Base-by-base conservation (phyloP, 2,888 invertebrate species). In the Cybosia mesomella region DNA sequence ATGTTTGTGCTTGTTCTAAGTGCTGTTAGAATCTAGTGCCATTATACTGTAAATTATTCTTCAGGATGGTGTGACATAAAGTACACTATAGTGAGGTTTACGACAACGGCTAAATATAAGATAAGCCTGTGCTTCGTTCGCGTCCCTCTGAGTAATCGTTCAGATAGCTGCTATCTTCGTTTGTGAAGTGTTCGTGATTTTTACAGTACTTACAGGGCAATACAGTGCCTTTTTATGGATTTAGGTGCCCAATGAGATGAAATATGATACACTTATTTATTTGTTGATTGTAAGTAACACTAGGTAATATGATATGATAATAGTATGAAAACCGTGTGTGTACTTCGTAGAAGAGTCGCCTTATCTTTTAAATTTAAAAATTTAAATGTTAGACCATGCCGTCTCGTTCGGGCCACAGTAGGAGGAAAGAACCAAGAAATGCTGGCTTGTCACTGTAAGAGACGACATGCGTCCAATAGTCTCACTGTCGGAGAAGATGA, bases 81-180 rank as follows among this genome's bases (percentile, higher is more conserved):
- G 83, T 81, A 81, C 82, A 75, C 71, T 76, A 80, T 72, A 65
- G 70, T 70, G 71, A 79, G 74, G 76, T 81, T 81, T 82, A 81
- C 83, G 80, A 86, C 85, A 85, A 83, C 78, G 75, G 76, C 74
- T 73, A 81, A 78, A 69, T 74, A 72, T 69, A 67, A 77, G 90
- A 90, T 91, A 90, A 89, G 84, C 81, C 77, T 84, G 82, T 81
- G 84, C 85, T 87, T 86, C 82, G 85, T 85, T 80, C 76, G 83
- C 85, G 89, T 87, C 87, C 75, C 82, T 73, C 75, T 90, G 92
- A 92, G 85, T 91, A 91, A 92, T 92, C 87, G 87, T 71, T 74
- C 72, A 79, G 92, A 92, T 92, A 92, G 79, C 80, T 79, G 83
- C 79, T 91, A 91, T 93, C 92, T 89, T 76, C 72, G 71, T 79